Conservation (phyloP, 2,113 vertebrate species). For the Clarias macrocephalus region DNA sequence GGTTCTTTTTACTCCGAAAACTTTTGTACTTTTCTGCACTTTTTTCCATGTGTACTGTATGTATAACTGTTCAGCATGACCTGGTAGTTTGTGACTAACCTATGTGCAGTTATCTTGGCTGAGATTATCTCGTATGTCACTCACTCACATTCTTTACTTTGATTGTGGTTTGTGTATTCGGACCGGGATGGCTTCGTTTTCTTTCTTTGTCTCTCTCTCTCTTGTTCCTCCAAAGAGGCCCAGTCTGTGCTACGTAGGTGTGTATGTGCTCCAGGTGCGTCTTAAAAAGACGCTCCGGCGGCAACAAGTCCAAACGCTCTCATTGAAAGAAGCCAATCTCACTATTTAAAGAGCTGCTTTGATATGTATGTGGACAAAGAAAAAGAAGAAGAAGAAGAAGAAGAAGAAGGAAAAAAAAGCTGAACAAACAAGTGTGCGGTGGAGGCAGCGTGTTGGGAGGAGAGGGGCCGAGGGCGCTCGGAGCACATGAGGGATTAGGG, state of each 20-base stretch:
- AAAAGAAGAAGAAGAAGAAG: constrained; percentile 38
- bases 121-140: not conserved
- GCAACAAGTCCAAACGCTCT: constrained; percentile 61
- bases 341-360: constrained; percentile 68
- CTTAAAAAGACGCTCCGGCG: constrained; percentile 62
- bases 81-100: not conserved
- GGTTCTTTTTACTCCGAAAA: not conserved
- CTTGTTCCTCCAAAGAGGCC: not conserved
- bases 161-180: not conserved
- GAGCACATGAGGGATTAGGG: constrained; percentile 59
- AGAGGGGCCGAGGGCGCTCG: constrained; percentile 47
- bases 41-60: too few species aligned
- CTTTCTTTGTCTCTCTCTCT: not conserved
- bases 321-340: constrained; percentile 62
- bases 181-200: constrained; percentile 42
- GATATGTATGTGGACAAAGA: constrained; percentile 64
- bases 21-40: not conserved
- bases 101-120: not conserved
- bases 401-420: constrained; percentile 55
- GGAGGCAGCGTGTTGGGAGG: constrained; percentile 28
- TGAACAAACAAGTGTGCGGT: constrained; percentile 64
- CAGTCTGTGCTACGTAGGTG: constrained; percentile 3
- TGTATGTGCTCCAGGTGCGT: constrained; percentile 68
- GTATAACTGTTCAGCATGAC: not conserved
- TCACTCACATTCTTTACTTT: not conserved